Percentiles rank a stretch among this genome's conserved stretches.
Conservation (phyloP, 2,797 vertebrate species). For the Diceros bicornis region DNA sequence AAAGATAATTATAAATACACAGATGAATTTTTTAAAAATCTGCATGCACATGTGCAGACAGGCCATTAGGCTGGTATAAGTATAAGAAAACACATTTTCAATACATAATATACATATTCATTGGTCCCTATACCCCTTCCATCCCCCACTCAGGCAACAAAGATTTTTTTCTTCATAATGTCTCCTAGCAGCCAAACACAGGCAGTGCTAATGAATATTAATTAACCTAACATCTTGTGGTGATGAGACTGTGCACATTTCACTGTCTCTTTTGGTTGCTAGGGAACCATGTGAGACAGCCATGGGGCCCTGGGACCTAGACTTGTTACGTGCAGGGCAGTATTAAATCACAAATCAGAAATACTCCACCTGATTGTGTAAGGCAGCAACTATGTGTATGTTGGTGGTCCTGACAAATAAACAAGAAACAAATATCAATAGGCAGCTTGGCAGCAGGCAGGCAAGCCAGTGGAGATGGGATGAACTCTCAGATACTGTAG, state of each 20-base stretch:
- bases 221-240: slow-evolving; percentile 86
- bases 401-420: slow-evolving; percentile 59
- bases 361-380: slow-evolving; percentile 80
- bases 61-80: neutral
- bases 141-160: slow-evolving; percentile 62
- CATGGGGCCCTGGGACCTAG: slow-evolving; percentile 82
- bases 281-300: slow-evolving; percentile 88
- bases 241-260: slow-evolving; percentile 86
- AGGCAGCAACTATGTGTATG: neutral
- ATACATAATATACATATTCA: slow-evolving; percentile 45
- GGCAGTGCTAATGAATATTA: slow-evolving; percentile 88
- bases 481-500: neutral
- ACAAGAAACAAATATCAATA: slow-evolving; percentile 69
- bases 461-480: neutral
- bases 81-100: slow-evolving; percentile 31
- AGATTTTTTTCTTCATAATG: slow-evolving; percentile 54
- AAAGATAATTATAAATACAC: neutral
- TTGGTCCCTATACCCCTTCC: neutral
- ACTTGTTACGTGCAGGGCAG: slow-evolving; percentile 76
- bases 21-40: neutral
- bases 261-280: slow-evolving; percentile 89
- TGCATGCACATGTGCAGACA: neutral
- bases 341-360: slow-evolving; percentile 80
- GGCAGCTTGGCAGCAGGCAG: neutral
- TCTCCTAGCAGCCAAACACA: slow-evolving; percentile 78